Evolutionary conservation across 1,140 invertebrate species (phyloP).

Genomic region (Palaemon carinicauda): DNA sequence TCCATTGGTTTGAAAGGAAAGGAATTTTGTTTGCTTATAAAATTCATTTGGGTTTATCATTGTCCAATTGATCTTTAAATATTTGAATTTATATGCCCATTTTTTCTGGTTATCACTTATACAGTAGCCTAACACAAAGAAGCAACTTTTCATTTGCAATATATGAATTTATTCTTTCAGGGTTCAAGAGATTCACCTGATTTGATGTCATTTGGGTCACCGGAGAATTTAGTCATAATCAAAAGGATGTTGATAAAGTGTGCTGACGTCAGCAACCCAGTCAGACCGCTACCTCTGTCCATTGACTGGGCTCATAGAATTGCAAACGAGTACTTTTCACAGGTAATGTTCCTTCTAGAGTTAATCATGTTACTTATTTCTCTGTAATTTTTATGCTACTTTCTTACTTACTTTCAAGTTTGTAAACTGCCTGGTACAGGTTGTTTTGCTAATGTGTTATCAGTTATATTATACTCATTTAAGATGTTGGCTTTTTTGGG

Average conservation of each 20-base stretch:
- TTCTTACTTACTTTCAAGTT: background rate
- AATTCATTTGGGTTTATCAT: no score
- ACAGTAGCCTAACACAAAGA: no score
- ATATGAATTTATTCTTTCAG: background rate
- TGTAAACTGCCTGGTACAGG: background rate
- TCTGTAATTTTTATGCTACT: background rate
- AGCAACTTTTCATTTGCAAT: background rate
- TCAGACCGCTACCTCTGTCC: conserved; percentile 82
- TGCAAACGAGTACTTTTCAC: conserved; percentile 90
- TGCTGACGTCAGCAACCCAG: conserved; percentile 94
- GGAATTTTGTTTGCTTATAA: no score
- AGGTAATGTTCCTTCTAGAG: conserved; percentile 67
- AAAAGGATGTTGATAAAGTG: conserved; percentile 98
- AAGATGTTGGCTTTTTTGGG: no score
- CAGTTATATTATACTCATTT: no score
- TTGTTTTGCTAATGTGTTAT: background rate
- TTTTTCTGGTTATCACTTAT: no score
- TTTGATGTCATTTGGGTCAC: conserved; percentile 62
- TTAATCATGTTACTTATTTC: background rate
- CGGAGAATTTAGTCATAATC: conserved; percentile 83
- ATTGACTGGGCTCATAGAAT: conserved; percentile 89
- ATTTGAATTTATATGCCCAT: no score
- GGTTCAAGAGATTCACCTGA: conserved; percentile 33
- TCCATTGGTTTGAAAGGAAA: no score
- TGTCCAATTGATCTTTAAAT: no score